Percentiles rank a stretch among this genome's conserved stretches.
Evolutionary conservation across 2,888 invertebrate species (phyloP).

Genomic region (Agrypnus murinus): DNA sequence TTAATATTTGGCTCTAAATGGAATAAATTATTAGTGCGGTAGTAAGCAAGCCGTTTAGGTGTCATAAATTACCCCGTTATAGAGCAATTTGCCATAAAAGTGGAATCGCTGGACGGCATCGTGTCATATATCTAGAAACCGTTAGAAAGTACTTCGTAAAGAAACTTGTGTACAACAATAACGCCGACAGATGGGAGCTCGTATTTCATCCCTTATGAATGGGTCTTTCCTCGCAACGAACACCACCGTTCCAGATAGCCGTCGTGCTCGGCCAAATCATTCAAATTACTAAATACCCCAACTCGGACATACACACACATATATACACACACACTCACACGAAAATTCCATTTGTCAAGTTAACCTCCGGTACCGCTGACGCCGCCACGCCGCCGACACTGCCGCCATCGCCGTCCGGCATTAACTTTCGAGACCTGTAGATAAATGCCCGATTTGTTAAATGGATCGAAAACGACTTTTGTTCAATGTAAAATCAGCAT

Average conservation of each 20-base stretch:
- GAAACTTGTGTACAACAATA: conserved; percentile 66
- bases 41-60: conserved; percentile 63
- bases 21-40: conserved; percentile 67
- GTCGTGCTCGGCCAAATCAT: conserved; percentile 36
- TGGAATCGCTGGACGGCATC: conserved; percentile 64
- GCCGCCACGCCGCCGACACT: conserved; percentile 38
- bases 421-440: conserved; percentile 54
- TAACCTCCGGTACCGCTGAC: conserved; percentile 35
- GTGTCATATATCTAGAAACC: conserved; percentile 65
- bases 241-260: conserved; percentile 36
- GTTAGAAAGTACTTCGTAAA: conserved; percentile 65
- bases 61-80: conserved; percentile 65
- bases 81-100: conserved; percentile 63
- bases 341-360: conserved; percentile 66
- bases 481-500: conserved; percentile 59
- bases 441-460: conserved; percentile 62
- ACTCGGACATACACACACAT: conserved; percentile 9
- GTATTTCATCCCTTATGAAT: conserved; percentile 65
- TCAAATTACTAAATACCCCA: conserved; percentile 44
- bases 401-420: conserved; percentile 41
- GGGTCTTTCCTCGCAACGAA: conserved; percentile 56
- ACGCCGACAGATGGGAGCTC: conserved; percentile 64
- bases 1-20: conserved; percentile 67
- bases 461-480: conserved; percentile 59
- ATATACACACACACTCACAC: conserved; percentile 35